Base-by-base conservation (phyloP, 2,797 vertebrate species). In the Ara ararauna region DNA sequence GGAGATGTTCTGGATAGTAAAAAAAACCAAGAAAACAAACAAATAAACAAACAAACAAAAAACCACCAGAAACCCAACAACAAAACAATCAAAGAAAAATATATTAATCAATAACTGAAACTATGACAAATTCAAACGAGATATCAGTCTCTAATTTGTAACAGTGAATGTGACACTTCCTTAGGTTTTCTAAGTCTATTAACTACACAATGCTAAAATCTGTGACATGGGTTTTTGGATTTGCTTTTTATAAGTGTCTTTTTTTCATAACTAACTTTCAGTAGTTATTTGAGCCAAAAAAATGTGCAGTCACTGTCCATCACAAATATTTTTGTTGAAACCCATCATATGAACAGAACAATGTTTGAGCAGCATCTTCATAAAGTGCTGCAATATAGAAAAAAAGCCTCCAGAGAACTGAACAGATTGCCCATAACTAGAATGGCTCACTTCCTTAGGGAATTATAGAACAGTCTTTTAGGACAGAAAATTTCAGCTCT, bases 391-490 rank as follows among this genome's bases (percentile, higher is more conserved):
- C 45, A 80, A 68, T 45, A 47, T 2, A 53, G 60, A 18, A 65
- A 36, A 74, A 72, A 76, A 81, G 5, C 6, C 4, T 65, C 15
- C 20, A 50, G 40, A 73, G 76, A 88, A 54, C 42, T 45, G 79
- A 94, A 84, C 32, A 84, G 72, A 88, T 82, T 95, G 86, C 34
- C 27, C 67, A 85, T 82, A 96, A 66, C 67, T 64, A 82, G 44
- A 74, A 92, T 26, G 67, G 84, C 51, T 92, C 72, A 71, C 89
- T 94, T 79, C 86, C 90, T 86, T 75, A 17, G 14, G 50, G 62
- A 89, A 92, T 92, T 85, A 87, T 1, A 65, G 24, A 88, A 72
- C 0, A 2, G 23, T 40, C 86, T 77, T 74, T 19, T 38, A 83
- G 44, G 74, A 90, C 22, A 68, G 65, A 90, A 88, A 83, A 85